These are phyloP conservation scores for Hyalella azteca DNA, from an alignment of 2,888 invertebrate species.

Conservation along the genomic window DNA sequence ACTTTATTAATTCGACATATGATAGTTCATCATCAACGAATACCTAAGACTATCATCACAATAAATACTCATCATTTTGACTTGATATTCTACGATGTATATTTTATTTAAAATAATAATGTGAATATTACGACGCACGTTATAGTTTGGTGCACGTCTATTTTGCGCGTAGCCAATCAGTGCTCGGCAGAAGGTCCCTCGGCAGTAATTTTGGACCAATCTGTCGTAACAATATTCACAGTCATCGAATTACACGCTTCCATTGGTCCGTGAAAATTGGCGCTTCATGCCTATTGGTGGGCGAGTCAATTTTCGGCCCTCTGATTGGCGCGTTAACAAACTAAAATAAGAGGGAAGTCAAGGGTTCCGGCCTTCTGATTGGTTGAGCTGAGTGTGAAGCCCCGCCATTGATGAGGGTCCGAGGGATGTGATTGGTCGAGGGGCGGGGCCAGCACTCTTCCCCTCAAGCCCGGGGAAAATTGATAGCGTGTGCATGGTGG, in stretches of 20 bases:
- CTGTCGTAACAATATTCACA: conserved; percentile 59
- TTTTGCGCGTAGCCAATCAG: conserved; percentile 39
- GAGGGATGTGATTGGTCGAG: not conserved
- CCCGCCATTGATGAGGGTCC: conserved; percentile 1
- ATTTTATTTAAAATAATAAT: too few relatives aligned
- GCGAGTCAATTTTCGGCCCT: conserved; percentile 18
- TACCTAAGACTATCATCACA: too few relatives aligned
- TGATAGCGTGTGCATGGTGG: not conserved
- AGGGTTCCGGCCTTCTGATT: not conserved
- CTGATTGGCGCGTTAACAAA: conserved; percentile 1
- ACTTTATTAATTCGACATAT: too few relatives aligned
- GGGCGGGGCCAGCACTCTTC: not conserved
- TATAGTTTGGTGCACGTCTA: conserved; percentile 30
- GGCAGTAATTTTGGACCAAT: conserved; percentile 59
- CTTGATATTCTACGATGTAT: too few relatives aligned
- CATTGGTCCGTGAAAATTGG: conserved; percentile 57
- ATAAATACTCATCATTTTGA: too few relatives aligned
- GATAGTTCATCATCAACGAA: too few relatives aligned
- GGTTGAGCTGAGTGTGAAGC: not conserved
- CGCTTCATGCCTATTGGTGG: conserved; percentile 44
- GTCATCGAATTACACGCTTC: conserved; percentile 59
- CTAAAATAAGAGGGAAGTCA: conserved; percentile 22
- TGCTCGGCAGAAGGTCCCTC: conserved; percentile 45
- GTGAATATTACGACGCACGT: too few relatives aligned
- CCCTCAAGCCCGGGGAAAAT: not conserved